Conservation (phyloP, 2,113 vertebrate genomes). For the Neolamprologus modestus region DNA sequence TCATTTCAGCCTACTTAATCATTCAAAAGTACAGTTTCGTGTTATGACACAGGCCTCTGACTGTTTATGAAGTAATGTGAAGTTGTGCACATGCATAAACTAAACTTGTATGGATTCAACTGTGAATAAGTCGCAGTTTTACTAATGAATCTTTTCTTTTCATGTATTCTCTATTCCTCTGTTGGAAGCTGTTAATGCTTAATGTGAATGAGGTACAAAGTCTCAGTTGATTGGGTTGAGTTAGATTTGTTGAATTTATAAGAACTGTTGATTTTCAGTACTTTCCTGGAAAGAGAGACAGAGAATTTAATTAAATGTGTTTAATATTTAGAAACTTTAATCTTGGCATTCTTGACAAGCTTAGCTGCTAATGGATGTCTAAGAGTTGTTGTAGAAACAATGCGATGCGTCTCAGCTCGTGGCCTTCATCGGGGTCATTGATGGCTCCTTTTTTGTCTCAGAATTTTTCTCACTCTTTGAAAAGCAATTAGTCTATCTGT, state of each 20-base stretch:
- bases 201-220: not conserved
- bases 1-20: not conserved
- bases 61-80: not conserved
- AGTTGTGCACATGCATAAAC: not conserved
- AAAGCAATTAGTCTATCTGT: not conserved
- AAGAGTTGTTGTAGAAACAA: not conserved
- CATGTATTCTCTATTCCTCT: not conserved
- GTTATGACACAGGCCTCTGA: not conserved
- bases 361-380: not conserved
- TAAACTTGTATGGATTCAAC: not conserved
- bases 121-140: not conserved
- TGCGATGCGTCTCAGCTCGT: not conserved
- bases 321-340: not conserved
- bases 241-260: not conserved
- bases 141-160: not conserved
- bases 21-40: not conserved
- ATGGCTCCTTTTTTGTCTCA: not conserved
- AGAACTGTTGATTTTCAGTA: not conserved
- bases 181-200: not conserved
- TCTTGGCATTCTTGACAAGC: not conserved
- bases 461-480: not conserved
- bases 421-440: not conserved
- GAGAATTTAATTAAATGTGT: not conserved
- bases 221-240: not conserved
- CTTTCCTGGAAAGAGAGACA: not conserved